A percentile compares a stretch with the other conserved stretches of the same genome.
Evolutionary conservation across 2,888 invertebrate species (phyloP).

Genomic region (Tachina lurida): DNA sequence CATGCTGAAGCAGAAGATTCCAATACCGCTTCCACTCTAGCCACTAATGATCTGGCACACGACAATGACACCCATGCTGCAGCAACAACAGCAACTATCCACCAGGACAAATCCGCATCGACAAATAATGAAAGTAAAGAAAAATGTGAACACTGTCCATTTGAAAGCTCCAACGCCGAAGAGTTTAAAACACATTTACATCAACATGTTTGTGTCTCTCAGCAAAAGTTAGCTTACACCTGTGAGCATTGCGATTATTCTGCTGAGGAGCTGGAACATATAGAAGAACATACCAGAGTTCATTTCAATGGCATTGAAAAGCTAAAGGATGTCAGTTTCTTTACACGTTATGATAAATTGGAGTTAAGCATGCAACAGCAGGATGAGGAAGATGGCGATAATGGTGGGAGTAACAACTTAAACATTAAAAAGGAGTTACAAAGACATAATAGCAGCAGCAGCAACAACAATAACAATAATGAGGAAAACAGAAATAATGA

Average conservation of each 20-base stretch:
- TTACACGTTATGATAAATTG: constrained; percentile 80
- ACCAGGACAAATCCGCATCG: constrained; percentile 9
- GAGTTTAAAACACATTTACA: constrained; percentile 90
- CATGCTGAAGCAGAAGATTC: constrained; percentile 74
- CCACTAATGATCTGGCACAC: constrained; percentile 77
- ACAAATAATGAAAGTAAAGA: constrained; percentile 72
- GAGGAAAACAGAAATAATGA: constrained; percentile 79
- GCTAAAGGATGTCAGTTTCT: constrained; percentile 81
- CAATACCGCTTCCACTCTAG: constrained; percentile 78
- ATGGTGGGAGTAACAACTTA: constrained; percentile 47
- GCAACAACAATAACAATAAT: constrained; percentile 78
- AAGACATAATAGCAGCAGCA: constrained; percentile 64
- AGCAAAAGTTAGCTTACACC: constrained; percentile 84
- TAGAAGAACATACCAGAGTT: constrained; percentile 90
- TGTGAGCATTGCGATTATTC: constrained; percentile 93
- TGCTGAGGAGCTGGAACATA: constrained; percentile 88
- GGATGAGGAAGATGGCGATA: constrained; percentile 50
- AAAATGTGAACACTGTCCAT: constrained; percentile 90
- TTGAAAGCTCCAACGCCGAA: constrained; percentile 88
- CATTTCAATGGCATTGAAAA: constrained; percentile 86
- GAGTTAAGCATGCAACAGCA: constrained; percentile 79
- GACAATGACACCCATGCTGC: constrained; percentile 74
- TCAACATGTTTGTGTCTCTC: constrained; percentile 87
- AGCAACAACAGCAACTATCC: constrained; percentile 17
- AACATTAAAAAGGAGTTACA: constrained; percentile 73